Base-by-base conservation (phyloP, 2,797 vertebrate genomes). In the Microctenopoma steveboyesi region DNA sequence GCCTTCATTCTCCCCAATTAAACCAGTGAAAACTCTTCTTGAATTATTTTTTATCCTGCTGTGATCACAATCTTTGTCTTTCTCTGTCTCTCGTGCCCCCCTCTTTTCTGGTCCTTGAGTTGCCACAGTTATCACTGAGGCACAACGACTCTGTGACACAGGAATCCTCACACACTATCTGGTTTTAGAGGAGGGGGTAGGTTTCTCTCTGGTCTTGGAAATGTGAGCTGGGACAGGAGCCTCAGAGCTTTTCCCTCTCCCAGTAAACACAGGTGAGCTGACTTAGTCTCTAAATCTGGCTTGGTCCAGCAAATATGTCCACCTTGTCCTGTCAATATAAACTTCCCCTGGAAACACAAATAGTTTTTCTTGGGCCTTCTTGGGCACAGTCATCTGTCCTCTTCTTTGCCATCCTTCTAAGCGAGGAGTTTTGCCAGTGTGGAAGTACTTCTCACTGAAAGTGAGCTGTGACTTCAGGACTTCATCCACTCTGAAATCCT, bases 1-100 rank as follows among this genome's bases (percentile, higher is more conserved):
- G 94, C 91, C 81, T 95, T 95, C 95, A 95, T 95, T 74, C 56
- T 89, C 18, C 55, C 30, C 63, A 57, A 53, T 13, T 0, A 59
- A 45, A 54, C 58, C 43, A 35, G 57, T 6, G 7, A 69, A 52
- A 40, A 42, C 37, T 50, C 52, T 28, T 71, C 25, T 45, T 52
- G 47, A 57, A 40, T 14, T 14, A 4, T 42, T 42, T 22, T 15
- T 45, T 16, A 45, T 43, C 14, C 40, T 13, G 50, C 76, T 79
- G 47, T 50, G 52, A 25, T 76, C 59, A 51, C 22, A 16, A 45
- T 15, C 22, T 63, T 55, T 63, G 45, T 27, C 47, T 47, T 60
- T 50, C 30, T 18, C 42, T 25, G 39, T 46, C 28, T 76, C 22
- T 72, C 73, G 50, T 72, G 49, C 74, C 65, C 25, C 25, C 28